phyloP scores from a whole-genome alignment of 2,113 vertebrate genomes.

The Elephantulus edwardii region DNA sequence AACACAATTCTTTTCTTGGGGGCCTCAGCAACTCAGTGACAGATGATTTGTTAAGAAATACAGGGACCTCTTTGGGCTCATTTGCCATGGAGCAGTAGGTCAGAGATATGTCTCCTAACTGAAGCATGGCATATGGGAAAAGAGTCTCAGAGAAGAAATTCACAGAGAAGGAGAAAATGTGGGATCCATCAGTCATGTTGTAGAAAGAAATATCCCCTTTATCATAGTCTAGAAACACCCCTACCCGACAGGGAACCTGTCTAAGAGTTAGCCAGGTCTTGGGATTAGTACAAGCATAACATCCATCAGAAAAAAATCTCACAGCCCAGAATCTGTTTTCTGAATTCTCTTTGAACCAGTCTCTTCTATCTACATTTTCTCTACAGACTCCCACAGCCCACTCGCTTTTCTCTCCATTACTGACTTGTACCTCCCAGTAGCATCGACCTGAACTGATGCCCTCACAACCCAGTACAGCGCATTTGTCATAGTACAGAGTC shows the following conservation, averaged over 20 bases:
- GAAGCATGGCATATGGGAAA: conserved; percentile 82
- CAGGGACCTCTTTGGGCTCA: neutral
- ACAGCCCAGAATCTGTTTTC: conserved; percentile 57
- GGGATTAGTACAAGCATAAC: conserved; percentile 63
- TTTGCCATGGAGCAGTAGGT: neutral
- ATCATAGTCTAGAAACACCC: conserved; percentile 82
- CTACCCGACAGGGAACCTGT: conserved; percentile 73
- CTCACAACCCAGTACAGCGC: conserved; percentile 5
- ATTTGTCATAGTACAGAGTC: neutral
- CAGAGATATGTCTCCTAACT: neutral
- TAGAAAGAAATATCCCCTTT: conserved; percentile 84
- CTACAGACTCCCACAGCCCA: conserved; percentile 67
- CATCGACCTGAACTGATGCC: conserved; percentile 44
- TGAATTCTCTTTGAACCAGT: rapidly evolving
- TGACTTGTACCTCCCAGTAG: conserved; percentile 72
- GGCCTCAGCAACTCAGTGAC: neutral
- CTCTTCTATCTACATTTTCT: neutral
- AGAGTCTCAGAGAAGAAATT: conserved; percentile 81
- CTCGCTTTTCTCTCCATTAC: rapidly evolving
- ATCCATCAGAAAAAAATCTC: rapidly evolving
- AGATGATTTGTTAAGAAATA: neutral
- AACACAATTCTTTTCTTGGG: neutral
- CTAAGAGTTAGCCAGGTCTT: neutral
- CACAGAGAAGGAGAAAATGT: conserved; percentile 83
- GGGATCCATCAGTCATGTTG: conserved; percentile 81